Evolutionary conservation across 30 jellyfish, hydroid and myxozoan genomes (phyloP), one percentile per base, ranked within the genome.

Genomic region (Cassiopea andromeda): DNA sequence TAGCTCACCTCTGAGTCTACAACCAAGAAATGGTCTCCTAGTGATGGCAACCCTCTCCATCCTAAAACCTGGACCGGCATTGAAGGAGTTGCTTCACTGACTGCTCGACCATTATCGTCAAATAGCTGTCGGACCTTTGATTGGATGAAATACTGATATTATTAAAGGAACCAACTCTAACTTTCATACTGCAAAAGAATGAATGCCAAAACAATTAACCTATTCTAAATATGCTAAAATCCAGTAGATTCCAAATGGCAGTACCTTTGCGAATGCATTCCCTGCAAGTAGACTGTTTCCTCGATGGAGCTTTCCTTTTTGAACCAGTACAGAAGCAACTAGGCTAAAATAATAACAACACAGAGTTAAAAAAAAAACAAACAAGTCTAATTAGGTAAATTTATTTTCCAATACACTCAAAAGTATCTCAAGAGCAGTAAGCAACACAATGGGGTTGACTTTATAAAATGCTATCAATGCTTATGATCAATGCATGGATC

Each of bases 51-150:
- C 71, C 77, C 46, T 77, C 97, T 88, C 99, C 99, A 97, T 57
- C 99, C 99, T 27, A 97, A 72, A 69, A 97, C 81, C 69, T 88
- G 98, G 1, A 93, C 96, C 9, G 99, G 99, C 49, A 79, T 94
- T 14, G 99, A 97, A 13, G 99, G 98, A 1, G 72, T 44, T 57
- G 97, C 99, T 68, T 89, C 88, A 45, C 50, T 85, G 50, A 90
- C 88, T 1, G 85, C 66, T 44, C 73, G 84, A 44, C 99, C 99
- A 69, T 76, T 82, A 64, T 89, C 97, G 78, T 90, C 86, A 57
- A 92, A 86, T 77, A 97, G 45, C 81, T 97, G 99, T 3, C 98
- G 92, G 16, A 97, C 97, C 99, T 97, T 57, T 12, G 44, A 49
- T 27, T 27, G 48, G 72, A 60, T 7, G 17, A 81, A 27, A 81